Conservation (phyloP, 2,888 invertebrate species). For the Stenotaenia linearis region DNA sequence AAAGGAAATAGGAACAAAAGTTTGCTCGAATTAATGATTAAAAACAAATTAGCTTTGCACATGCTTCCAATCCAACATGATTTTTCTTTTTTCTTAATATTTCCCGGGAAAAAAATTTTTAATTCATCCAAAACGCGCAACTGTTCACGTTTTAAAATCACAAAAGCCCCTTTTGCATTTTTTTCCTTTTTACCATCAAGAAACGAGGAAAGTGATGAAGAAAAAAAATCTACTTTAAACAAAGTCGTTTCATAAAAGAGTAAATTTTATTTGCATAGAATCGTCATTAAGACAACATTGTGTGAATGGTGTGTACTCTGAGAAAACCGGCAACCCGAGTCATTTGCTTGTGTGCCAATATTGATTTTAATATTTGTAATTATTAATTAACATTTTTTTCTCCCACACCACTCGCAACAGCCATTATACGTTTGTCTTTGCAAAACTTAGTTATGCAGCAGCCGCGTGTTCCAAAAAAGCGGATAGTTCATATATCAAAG, state of each 20-base stretch:
- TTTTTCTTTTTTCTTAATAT: neutral
- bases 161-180: neutral
- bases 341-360: slow-evolving; percentile 19
- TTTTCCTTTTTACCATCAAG: neutral
- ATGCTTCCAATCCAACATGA: slow-evolving; percentile 8
- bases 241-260: slow-evolving; percentile 14
- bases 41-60: slow-evolving; percentile 18
- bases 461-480: neutral
- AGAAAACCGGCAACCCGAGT: slow-evolving; percentile 6
- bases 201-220: neutral
- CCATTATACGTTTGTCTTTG: slow-evolving; percentile 3
- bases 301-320: slow-evolving; percentile 10
- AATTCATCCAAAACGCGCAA: slow-evolving; percentile 2
- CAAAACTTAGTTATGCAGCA: slow-evolving; percentile 13
- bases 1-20: neutral
- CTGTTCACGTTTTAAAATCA: slow-evolving; percentile 7
- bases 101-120: neutral
- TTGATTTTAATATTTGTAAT: slow-evolving; percentile 19
- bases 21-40: slow-evolving; percentile 15
- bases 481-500: neutral
- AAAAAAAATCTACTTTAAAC: slow-evolving; percentile 3
- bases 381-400: slow-evolving; percentile 12
- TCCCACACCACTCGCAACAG: neutral
- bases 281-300: slow-evolving; percentile 19
- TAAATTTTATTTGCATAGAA: slow-evolving; percentile 19